Conservation (phyloP, 2,113 vertebrate genomes). For the Rhinolophus sinicus region DNA sequence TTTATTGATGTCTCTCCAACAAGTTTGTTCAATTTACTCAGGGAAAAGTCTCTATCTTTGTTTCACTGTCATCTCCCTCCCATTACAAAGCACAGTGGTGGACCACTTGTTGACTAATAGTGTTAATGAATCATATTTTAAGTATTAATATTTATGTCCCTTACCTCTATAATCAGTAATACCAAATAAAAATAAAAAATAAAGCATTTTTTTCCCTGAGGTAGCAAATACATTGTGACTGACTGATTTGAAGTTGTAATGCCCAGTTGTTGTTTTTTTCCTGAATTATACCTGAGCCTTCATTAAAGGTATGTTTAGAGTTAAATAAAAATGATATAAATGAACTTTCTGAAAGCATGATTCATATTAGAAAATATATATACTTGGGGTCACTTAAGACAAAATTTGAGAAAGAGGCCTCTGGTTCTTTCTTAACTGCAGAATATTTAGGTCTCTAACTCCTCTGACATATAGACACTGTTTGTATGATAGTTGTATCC, state of each 20-base stretch:
- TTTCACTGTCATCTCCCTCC: background rate
- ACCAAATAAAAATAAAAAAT: background rate
- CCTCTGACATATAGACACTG: background rate
- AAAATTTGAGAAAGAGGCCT: background rate
- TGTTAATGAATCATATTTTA: background rate
- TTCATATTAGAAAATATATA: background rate
- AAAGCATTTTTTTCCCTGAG: background rate
- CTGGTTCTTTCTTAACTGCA: background rate
- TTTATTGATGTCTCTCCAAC: background rate
- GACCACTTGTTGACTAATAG: background rate
- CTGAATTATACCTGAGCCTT: background rate
- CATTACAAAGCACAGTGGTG: too few relatives aligned
- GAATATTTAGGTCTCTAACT: background rate
- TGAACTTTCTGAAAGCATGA: background rate
- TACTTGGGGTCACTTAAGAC: background rate
- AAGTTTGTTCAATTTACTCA: background rate
- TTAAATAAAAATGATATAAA: background rate
- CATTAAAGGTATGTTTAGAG: background rate
- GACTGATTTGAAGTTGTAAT: background rate
- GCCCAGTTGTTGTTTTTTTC: background rate
- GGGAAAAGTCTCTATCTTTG: background rate
- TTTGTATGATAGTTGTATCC: background rate
- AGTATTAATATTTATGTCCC: background rate
- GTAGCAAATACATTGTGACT: background rate
- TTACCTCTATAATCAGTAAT: background rate